Base-by-base conservation (phyloP, 2,888 invertebrate species). In the Augochlorella aurata region DNA sequence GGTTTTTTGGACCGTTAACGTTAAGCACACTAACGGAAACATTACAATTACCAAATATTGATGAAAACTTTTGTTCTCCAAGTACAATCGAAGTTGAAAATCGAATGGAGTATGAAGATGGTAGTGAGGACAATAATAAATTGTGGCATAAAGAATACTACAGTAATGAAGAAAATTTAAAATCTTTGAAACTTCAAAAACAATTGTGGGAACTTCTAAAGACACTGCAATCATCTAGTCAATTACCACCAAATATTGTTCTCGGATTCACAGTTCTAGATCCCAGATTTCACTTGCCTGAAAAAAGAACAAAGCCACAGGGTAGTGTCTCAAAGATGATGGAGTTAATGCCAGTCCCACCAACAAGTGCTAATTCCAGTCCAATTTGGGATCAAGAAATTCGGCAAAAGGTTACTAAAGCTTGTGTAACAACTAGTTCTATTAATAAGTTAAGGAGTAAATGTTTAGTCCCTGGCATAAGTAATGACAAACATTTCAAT, bases 1-100 rank as follows among this genome's bases (percentile, higher is more conserved):
- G 97, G 54, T 94, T 99, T 67, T 97, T 96, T 38, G 99, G 99
- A 0, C 97, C 98, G 0, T 94, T 96, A 83, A 95, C 97, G 14
- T 96, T 97, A 90, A 94, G 95, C 14, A 94, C 98, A 58, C 92
- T 99, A 52, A 94, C 94, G 9, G 94, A 95, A 84, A 95, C 95
- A 65, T 94, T 97, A n/a, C 95, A 95, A 91, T 71, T 93, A 68
- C 93, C 93, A 8, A 93, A 93, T 88, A 93, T 90, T 70, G 90
- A 82, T 66, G 38, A 79, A 65, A 68, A 83, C 14, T 89, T 69
- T 79, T 47, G 70, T 21, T 67, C 85, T 7, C 18, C 21, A 18
- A 45, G 38, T 63, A 4, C 16, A 21, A 38, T 47, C 7, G 50
- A 77, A 61, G n/a, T 58, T 44, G 71, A 82, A 54, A 79, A 52